Evolutionary conservation across 2,888 invertebrate genomes (phyloP), one percentile per base, ranked within the genome.

Genomic region (Amiota minor): DNA sequence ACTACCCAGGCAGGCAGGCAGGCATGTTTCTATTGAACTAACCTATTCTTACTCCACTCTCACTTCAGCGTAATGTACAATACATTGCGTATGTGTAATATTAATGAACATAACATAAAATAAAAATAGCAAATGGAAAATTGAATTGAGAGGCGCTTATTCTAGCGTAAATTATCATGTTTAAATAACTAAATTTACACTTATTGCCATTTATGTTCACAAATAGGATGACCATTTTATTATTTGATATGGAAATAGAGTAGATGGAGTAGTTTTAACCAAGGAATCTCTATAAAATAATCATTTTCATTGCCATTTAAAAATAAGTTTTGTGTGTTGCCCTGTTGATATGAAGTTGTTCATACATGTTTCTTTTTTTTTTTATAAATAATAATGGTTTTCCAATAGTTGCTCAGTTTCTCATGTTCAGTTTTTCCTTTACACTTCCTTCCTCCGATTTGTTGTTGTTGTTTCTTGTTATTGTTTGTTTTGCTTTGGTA

Each of bases 151-250:
- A 23, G 23, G 18, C 59, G 59, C 59, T 53, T 53, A 35, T 35
- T 35, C 4, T 16, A 35, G 68, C 65, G 53, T 74, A 73, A 82
- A 84, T 81, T 82, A 82, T 77, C 77, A 79, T 76, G 72, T 68
- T 77, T 74, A 74, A 76, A 72, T 71, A 59, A 68, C 46, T 61
- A 18, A 71, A 53, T 53, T 53, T n/a, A n/a, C 53, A 12, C 12
- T 53, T 12, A 53, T n/a, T 2, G 14, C 53, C n/a, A 53, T 4
- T 53, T 53, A n/a, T 53, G 53, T 64, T 64, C 12, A 12, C 35
- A 18, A 35, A 35, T n/a, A 16, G 9, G 20, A 11, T 35, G 11
- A 12, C 1, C 8, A 35, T 64, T 23, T 64, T 64, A 10, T 64
- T 64, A 45, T 64, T 64, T 64, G 46, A 14, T 64, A 12, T 23